Evolutionary conservation across 2,113 vertebrate species (phyloP), one percentile per base, ranked within the genome.

Genomic region (Dromaius novaehollandiae): DNA sequence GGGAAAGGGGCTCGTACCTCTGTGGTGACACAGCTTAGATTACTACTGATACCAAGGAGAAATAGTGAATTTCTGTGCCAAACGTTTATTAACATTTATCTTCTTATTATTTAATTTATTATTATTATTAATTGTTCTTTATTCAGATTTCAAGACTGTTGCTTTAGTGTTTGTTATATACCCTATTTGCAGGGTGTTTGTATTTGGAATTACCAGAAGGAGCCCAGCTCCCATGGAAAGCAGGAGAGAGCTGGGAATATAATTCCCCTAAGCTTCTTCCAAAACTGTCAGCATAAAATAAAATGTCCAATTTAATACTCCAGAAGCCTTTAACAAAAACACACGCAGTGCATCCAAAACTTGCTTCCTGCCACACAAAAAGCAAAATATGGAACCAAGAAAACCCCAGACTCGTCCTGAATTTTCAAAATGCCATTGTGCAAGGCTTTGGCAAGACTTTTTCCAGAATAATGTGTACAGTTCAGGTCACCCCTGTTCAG

Each of bases 391-490:
- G 69, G 42, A 88, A 70, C 38, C 8, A 84, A 90, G 53, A 93
- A 91, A 95, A 74, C 10, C 9, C 38, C n/a, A 80, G 25, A 21
- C 56, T 85, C 42, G 63, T 75, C 24, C 82, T 78, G 42, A 86
- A 68, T 88, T 86, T 90, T 97, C 55, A 86, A 90, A 90, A 91
- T 80, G 63, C 63, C 34, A 48, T 86, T 88, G 53, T 76, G 22
- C 74, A 91, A 95, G 66, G 51, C 78, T 92, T 89, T 93, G 84
- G 70, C 65, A 82, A 65, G 81, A 79, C 5, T 93, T 90, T 46
- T 48, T 56, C 34, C 48, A 83, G 40, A 58, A 76, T 44, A 32
- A 32, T 42, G 6, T 34, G 55, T 58, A 58, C 30, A 34, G 28
- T 66, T 89, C 70, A 61, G 48, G 69, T 94, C 74, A 65, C 61